Evolutionary conservation across 2,113 vertebrate genomes (phyloP).

Genomic region (Crotalus horridus): DNA sequence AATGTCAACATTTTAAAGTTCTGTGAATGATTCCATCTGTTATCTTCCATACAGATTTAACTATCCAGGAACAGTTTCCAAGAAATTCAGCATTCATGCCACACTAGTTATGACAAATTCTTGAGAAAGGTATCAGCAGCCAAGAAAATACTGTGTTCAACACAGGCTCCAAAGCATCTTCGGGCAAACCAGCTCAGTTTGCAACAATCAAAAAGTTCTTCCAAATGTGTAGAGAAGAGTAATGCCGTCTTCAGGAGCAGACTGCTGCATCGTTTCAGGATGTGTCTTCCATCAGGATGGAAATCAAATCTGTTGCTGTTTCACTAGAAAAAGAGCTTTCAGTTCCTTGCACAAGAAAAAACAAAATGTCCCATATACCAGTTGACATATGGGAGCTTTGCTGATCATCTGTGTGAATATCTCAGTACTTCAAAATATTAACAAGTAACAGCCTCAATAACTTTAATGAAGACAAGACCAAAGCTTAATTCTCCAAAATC

Average conservation of each 20-base stretch:
- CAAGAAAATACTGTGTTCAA: slow-evolving; percentile 50
- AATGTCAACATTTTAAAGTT: slow-evolving; percentile 52
- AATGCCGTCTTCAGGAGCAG: slow-evolving; percentile 10
- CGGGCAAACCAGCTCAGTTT: slow-evolving; percentile 6
- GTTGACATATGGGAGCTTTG: slow-evolving; percentile 62
- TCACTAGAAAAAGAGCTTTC: slow-evolving; percentile 14
- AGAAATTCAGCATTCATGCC: slow-evolving; percentile 36
- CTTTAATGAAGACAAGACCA: background rate
- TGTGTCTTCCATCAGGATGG: background rate
- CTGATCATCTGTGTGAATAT: slow-evolving; percentile 66
- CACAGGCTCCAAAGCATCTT: slow-evolving; percentile 18
- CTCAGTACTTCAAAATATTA: slow-evolving; percentile 48
- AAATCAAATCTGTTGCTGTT: slow-evolving; percentile 13
- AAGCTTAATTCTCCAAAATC: slow-evolving; percentile 35
- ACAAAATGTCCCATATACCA: slow-evolving; percentile 6
- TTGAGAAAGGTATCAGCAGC: slow-evolving; percentile 33
- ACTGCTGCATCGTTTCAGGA: background rate
- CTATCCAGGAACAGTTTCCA: slow-evolving; percentile 56
- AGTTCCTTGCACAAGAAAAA: slow-evolving; percentile 26
- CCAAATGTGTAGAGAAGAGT: background rate
- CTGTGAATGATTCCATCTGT: slow-evolving; percentile 42
- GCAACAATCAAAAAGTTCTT: background rate
- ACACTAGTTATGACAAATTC: slow-evolving; percentile 27
- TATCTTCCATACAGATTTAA: slow-evolving; percentile 46
- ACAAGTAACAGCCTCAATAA: slow-evolving; percentile 21